Evolutionary conservation across 2,888 invertebrate species (phyloP).

Genomic region (Nephrotoma guestfalica): DNA sequence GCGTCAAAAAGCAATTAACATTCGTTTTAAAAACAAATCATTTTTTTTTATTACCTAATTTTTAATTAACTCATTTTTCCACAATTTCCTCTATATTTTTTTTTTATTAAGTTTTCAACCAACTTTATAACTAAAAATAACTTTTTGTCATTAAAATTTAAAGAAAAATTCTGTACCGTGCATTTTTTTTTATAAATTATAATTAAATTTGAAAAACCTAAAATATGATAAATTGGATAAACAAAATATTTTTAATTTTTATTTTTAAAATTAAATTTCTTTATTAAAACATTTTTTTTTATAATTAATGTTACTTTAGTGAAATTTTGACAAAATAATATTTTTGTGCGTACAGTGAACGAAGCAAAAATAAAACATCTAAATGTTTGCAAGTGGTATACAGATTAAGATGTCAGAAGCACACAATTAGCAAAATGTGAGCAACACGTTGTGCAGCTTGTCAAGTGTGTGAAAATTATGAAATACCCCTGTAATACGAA

Average conservation of each 20-base stretch:
- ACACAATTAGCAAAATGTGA: too few relatives aligned
- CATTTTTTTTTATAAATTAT: background rate
- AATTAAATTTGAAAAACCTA: background rate
- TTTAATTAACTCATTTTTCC: background rate
- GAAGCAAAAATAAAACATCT: background rate
- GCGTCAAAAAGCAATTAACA: background rate
- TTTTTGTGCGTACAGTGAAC: background rate
- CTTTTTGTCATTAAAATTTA: background rate
- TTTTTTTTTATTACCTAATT: background rate
- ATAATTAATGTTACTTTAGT: background rate
- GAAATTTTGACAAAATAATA: background rate
- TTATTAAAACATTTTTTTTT: background rate
- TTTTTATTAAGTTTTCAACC: background rate
- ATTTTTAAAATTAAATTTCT: background rate
- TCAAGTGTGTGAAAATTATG: too few relatives aligned
- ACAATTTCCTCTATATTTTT: background rate
- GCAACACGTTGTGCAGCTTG: too few relatives aligned
- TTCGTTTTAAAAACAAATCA: background rate
- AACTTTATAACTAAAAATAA: background rate
- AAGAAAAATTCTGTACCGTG: background rate
- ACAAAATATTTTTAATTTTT: background rate
- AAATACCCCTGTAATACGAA: too few relatives aligned
- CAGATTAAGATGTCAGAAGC: too few relatives aligned
- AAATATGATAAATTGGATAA: background rate
- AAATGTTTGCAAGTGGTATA: too few relatives aligned